These are phyloP conservation scores for Mamestra brassicae DNA, from an alignment of 2,888 invertebrate genomes.

Conservation along the genomic window DNA sequence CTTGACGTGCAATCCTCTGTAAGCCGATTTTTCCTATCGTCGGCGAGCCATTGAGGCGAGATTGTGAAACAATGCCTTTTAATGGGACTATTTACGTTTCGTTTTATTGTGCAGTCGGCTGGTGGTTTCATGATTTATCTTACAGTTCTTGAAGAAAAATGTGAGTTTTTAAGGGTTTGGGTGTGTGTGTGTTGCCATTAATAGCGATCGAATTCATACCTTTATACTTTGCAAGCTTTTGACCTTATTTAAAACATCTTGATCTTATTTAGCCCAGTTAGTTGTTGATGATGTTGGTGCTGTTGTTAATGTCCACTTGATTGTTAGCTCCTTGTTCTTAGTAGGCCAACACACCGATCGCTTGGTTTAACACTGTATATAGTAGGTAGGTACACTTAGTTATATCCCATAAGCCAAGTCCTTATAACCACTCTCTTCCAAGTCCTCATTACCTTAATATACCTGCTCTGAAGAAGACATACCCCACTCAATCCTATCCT, in stretches of 20 bases:
- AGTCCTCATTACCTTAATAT: no score
- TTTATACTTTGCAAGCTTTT: not conserved
- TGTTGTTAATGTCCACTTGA: no score
- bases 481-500: no score
- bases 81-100: conserved; percentile 57
- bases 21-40: conserved; percentile 60
- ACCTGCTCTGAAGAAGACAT: no score
- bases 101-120: conserved; percentile 31
- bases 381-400: no score
- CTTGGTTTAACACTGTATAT: no score
- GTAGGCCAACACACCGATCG: no score
- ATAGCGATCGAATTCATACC: not conserved
- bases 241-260: not conserved
- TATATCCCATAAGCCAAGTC: no score
- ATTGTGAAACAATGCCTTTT: conserved; percentile 56
- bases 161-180: not conserved
- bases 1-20: conserved; percentile 45
- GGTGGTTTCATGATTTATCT: conserved; percentile 36
- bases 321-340: no score
- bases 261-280: not conserved
- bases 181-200: not conserved
- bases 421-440: no score
- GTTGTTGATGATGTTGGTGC: not conserved
- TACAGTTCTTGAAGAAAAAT: conserved; percentile 1
- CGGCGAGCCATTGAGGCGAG: conserved; percentile 33